Percentiles rank a stretch among this genome's conserved stretches.
phyloP scores from a whole-genome alignment of 2,797 vertebrate genomes.

The Paramormyrops hopkinsi region DNA sequence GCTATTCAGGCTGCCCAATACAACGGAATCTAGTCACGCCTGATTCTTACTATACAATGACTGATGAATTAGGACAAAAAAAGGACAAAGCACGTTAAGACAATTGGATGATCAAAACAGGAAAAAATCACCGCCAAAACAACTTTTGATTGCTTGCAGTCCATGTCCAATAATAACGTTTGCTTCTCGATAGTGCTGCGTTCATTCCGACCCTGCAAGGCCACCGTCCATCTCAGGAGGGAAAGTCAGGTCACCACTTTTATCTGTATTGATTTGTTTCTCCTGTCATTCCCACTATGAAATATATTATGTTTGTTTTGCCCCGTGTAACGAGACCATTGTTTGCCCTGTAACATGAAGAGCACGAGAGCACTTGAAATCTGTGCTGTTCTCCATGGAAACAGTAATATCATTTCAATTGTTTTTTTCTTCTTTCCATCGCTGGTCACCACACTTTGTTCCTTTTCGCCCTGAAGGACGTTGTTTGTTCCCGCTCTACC shows the following conservation, averaged over 20 bases:
- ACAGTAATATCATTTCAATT: background rate
- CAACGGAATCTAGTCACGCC: background rate
- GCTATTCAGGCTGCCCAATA: background rate
- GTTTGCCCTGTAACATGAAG: background rate
- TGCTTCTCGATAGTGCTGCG: background rate
- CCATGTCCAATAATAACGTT: background rate
- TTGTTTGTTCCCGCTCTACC: background rate
- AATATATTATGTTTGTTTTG: background rate
- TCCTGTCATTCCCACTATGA: background rate
- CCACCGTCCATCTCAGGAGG: background rate
- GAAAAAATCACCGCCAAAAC: background rate
- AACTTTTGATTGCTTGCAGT: background rate
- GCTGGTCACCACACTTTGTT: background rate
- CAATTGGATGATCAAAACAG: background rate
- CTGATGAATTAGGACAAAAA: background rate
- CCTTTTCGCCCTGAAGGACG: background rate
- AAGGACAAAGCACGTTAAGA: background rate
- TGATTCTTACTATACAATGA: conserved; percentile 5
- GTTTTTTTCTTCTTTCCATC: background rate
- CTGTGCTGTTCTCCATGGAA: background rate
- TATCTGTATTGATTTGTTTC: conserved; percentile 2
- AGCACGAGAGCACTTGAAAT: background rate
- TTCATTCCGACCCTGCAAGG: background rate
- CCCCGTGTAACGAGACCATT: background rate
- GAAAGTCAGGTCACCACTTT: background rate